Evolutionary conservation across 2,113 vertebrate genomes (phyloP).

Genomic region (Actenoides hombroni): DNA sequence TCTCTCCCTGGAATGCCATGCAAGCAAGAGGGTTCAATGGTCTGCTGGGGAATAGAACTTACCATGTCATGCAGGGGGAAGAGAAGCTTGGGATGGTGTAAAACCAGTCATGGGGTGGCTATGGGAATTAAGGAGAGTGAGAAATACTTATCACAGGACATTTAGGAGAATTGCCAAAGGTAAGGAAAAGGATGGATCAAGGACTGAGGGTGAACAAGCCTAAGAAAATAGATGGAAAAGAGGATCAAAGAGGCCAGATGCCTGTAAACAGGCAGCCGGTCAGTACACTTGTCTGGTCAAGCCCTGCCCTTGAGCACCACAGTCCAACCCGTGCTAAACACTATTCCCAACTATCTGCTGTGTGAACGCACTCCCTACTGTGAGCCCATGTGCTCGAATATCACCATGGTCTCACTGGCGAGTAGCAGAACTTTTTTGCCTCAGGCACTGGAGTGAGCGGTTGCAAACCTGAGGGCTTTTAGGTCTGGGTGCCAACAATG

Average conservation of each 20-base stretch:
- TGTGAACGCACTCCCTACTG: background rate
- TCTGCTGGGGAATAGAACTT: background rate
- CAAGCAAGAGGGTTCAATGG: fast-evolving
- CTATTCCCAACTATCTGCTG: fast-evolving
- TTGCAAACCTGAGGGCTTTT: background rate
- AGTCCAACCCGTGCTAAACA: background rate
- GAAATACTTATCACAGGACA: background rate
- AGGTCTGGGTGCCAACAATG: background rate
- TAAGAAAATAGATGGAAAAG: background rate
- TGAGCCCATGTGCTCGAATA: fast-evolving
- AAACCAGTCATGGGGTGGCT: background rate
- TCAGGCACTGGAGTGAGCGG: background rate
- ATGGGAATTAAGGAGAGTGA: background rate
- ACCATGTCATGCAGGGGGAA: background rate
- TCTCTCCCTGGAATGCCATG: background rate
- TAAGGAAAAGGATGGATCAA: background rate
- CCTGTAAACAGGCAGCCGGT: background rate
- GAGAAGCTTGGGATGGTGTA: background rate
- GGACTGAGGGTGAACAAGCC: background rate
- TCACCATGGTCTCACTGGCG: fast-evolving
- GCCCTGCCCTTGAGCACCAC: background rate
- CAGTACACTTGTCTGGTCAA: background rate
- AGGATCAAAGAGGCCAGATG: background rate
- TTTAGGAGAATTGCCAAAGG: background rate
- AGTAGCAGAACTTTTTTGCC: fast-evolving